Percentiles rank a stretch among this genome's conserved stretches.
Evolutionary conservation across 2,888 invertebrate species (phyloP).

Genomic region (Nemurella pictetii): DNA sequence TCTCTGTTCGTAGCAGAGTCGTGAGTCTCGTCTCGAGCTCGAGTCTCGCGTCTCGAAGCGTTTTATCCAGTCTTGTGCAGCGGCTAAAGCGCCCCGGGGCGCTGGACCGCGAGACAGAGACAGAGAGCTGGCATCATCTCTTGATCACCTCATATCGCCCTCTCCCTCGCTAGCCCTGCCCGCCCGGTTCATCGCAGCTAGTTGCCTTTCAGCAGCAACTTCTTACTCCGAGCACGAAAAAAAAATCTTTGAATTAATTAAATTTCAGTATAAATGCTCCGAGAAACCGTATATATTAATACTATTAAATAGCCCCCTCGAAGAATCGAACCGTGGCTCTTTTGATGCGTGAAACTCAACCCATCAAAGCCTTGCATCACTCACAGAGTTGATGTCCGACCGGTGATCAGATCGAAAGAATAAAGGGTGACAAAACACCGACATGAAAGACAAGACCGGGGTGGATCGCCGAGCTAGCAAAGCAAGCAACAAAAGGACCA

Average conservation of each 20-base stretch:
- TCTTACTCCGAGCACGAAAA: not conserved
- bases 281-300: not conserved
- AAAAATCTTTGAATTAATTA: not conserved
- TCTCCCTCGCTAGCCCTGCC: not conserved
- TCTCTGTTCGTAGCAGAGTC: no score
- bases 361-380: not conserved
- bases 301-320: not conserved
- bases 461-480: not conserved
- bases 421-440: not conserved
- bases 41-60: no score
- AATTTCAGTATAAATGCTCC: not conserved
- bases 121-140: not conserved
- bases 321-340: not conserved
- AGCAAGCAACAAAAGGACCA: not conserved
- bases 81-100: not conserved
- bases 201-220: not conserved
- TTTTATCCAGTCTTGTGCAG: no score
- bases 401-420: not conserved
- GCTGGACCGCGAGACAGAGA: not conserved
- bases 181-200: not conserved
- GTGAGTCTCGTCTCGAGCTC: no score
- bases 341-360: not conserved
- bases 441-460: not conserved
- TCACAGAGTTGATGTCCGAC: not conserved
- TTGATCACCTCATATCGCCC: not conserved